phyloP scores from a whole-genome alignment of 2,888 invertebrate genomes.

The Syritta pipiens region DNA sequence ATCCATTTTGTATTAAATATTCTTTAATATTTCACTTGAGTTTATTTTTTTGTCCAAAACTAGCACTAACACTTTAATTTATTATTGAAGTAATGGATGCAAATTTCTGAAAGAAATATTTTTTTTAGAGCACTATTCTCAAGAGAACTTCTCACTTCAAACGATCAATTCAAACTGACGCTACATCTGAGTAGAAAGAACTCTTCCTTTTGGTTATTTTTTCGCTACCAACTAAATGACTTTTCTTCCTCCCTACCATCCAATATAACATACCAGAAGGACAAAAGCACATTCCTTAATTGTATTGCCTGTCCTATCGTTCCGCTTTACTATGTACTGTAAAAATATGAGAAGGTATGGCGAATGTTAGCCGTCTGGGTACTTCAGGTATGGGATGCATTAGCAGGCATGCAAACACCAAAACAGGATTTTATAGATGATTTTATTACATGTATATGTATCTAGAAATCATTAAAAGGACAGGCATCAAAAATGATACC shows the following conservation, averaged over 20 bases:
- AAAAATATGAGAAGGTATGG: background rate
- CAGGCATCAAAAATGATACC: too few relatives aligned
- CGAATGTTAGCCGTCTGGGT: background rate
- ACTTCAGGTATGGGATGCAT: constrained; percentile 6
- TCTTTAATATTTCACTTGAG: background rate
- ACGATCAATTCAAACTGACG: too few relatives aligned
- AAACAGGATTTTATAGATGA: constrained; percentile 15
- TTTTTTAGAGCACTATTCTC: too few relatives aligned
- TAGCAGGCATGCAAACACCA: background rate
- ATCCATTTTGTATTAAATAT: constrained; percentile 1
- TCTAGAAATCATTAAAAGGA: too few relatives aligned
- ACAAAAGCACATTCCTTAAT: background rate
- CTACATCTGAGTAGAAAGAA: too few relatives aligned
- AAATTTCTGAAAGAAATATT: too few relatives aligned
- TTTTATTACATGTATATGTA: too few relatives aligned
- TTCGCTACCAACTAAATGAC: background rate
- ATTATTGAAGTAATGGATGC: too few relatives aligned
- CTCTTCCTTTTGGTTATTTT: too few relatives aligned
- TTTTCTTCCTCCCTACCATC: background rate
- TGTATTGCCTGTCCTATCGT: background rate
- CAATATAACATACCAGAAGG: background rate
- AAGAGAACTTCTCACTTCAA: too few relatives aligned
- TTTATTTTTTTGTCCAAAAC: too few relatives aligned
- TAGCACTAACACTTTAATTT: too few relatives aligned
- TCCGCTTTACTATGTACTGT: background rate